phyloP scores from a whole-genome alignment of 2,113 vertebrate genomes.

The Rhea pennata region DNA sequence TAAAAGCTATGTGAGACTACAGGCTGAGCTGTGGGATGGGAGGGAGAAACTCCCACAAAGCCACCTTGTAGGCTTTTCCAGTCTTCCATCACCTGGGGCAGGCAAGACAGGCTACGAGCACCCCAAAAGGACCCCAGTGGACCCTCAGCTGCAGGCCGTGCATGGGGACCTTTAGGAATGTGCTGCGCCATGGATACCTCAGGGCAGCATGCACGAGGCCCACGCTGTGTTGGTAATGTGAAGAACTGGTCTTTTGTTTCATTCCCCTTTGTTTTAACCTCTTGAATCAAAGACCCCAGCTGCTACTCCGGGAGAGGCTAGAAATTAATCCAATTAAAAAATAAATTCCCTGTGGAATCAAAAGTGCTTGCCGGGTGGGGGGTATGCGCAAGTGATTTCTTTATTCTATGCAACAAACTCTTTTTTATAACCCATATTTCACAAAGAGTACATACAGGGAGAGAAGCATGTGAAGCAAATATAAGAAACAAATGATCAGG shows the following conservation, averaged over 20 bases:
- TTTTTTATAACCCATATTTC: conserved; percentile 8
- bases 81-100: background rate
- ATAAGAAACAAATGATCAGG: background rate
- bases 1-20: background rate
- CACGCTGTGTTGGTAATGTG: background rate
- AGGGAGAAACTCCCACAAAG: background rate
- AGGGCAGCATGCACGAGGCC: background rate
- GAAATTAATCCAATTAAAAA: conserved; percentile 69
- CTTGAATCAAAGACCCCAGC: conserved; percentile 66
- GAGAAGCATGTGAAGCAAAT: conserved; percentile 7
- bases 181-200: background rate
- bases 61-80: background rate
- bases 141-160: background rate
- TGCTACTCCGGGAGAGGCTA: conserved; percentile 51
- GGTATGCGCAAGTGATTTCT: background rate
- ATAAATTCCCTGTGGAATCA: conserved; percentile 51
- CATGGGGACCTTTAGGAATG: conserved; percentile 41
- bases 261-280: conserved; percentile 61
- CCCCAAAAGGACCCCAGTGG: background rate
- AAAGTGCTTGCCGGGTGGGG: background rate
- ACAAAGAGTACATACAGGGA: background rate
- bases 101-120: background rate
- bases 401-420: conserved; percentile 34
- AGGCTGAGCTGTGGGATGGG: background rate
- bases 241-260: conserved; percentile 65